Conservation (phyloP, 2,888 invertebrate species). For the Cremastinae sp. region DNA sequence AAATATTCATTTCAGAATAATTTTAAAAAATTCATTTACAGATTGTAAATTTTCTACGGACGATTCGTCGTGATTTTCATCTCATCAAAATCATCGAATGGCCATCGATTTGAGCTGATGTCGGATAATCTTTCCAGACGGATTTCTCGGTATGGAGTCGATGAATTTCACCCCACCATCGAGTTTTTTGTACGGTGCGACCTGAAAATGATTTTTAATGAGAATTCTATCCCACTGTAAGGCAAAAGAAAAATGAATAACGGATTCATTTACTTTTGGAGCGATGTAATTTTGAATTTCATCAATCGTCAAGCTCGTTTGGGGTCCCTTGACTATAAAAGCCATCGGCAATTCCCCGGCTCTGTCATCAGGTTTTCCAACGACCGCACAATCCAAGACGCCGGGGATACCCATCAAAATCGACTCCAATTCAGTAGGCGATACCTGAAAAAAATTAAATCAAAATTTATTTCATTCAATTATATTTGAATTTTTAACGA, state of each 20-base stretch:
- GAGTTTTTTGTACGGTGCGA: conserved; percentile 87
- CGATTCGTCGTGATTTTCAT: too few relatives aligned
- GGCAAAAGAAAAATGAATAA: background rate
- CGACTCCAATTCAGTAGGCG: conserved; percentile 78
- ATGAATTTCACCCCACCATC: conserved; percentile 83
- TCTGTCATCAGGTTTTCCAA: conserved; percentile 83
- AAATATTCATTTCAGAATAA: too few relatives aligned
- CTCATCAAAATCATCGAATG: background rate
- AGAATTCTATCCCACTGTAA: background rate
- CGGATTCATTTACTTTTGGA: conserved; percentile 78
- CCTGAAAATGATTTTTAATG: conserved; percentile 68
- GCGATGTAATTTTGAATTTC: conserved; percentile 83
- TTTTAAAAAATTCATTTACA: too few relatives aligned
- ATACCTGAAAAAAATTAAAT: conserved; percentile 86
- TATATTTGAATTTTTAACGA: too few relatives aligned
- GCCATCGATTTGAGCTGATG: conserved; percentile 67
- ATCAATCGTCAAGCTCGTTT: conserved; percentile 82
- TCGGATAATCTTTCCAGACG: conserved; percentile 82
- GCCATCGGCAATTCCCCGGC: conserved; percentile 89
- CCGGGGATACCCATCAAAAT: conserved; percentile 65
- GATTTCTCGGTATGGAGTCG: conserved; percentile 81
- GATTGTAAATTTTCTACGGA: conserved; percentile 47
- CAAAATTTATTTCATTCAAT: conserved; percentile 89
- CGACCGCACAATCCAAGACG: conserved; percentile 67
- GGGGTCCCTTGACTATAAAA: conserved; percentile 85